Evolutionary conservation across 2,797 vertebrate species (phyloP), one percentile per base, ranked within the genome.

Genomic region (Tolypeutes matacus): DNA sequence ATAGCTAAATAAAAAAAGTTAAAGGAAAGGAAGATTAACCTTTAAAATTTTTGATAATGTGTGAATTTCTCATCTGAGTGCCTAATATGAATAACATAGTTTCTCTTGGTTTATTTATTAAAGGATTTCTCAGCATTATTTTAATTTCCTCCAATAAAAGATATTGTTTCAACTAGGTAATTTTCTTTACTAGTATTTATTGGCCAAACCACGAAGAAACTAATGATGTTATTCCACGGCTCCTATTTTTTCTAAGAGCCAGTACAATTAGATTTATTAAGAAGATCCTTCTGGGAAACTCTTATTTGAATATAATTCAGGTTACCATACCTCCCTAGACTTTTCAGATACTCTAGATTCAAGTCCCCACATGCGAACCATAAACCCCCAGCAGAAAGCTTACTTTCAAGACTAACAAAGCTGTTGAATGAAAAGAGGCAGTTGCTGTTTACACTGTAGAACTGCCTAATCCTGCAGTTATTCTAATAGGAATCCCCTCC

Each of bases 131-230:
- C 96, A 89, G 21, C 11, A 58, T n/a, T 34, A 34, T 2, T 93
- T 97, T 93, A 80, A 95, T 96, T 97, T 96, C 82, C 87, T 34
- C 53, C 70, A 31, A 93, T 95, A 97, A 93, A 76, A 81, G 34
- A 7, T 86, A 84, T 94, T 86, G 70, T 83, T 94, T 93, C 90
- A 94, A 27, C 36, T 3, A 92, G 25, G 29, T 39, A 95, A 53
- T 92, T 95, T 92, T 91, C 39, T 91, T 96, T 84, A 82, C n/a
- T 70, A 82, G 12, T 65, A 80, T 94, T 96, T 97, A 97, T 91
- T 95, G 89, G 29, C 18, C 75, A 89, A 97, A 93, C 42, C 39
- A 87, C 86, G 53, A 64, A 89, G 95, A 97, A 97, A 88, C 21
- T 95, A 87, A 94, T 62, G 78, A 56, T 77, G 31, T 92, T 93